Evolutionary conservation across 2,888 invertebrate species (phyloP).

Genomic region (Pogonocherus hispidulus): DNA sequence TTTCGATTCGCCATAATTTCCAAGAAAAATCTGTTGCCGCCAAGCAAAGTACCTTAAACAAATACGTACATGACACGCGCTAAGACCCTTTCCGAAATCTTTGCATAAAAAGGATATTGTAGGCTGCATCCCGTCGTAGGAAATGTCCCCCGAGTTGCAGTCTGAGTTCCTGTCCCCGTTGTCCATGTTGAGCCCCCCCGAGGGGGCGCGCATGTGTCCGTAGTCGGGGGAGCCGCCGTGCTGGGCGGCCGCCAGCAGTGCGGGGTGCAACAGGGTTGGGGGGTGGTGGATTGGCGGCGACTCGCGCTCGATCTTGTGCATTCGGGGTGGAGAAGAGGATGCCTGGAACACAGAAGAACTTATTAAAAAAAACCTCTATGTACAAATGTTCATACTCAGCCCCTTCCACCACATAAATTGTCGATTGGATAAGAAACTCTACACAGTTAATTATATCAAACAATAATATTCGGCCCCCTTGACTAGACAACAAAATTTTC

Average conservation of each 20-base stretch:
- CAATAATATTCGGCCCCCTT: too few relatives aligned
- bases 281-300: constrained; percentile 89
- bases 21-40: not conserved
- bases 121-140: constrained; percentile 93
- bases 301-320: constrained; percentile 81
- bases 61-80: constrained; percentile 60
- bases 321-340: constrained; percentile 75
- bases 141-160: constrained; percentile 92
- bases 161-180: constrained; percentile 89
- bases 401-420: too few relatives aligned
- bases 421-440: too few relatives aligned
- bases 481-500: too few relatives aligned
- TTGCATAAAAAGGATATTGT: constrained; percentile 93
- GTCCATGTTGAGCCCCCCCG: constrained; percentile 77
- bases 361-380: too few relatives aligned
- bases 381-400: too few relatives aligned
- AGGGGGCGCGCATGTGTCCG: constrained; percentile 75
- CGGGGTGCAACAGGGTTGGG: constrained; percentile 88
- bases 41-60: constrained; percentile 23
- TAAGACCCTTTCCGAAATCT: constrained; percentile 63
- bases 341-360: constrained; percentile 58
- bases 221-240: constrained; percentile 87
- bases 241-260: constrained; percentile 86
- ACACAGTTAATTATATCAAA: too few relatives aligned
- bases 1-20: too few relatives aligned